A percentile compares a stretch with the other conserved stretches of the same genome.
Conservation (phyloP, 1,140 invertebrate species). For the Drosophila neocordata region DNA sequence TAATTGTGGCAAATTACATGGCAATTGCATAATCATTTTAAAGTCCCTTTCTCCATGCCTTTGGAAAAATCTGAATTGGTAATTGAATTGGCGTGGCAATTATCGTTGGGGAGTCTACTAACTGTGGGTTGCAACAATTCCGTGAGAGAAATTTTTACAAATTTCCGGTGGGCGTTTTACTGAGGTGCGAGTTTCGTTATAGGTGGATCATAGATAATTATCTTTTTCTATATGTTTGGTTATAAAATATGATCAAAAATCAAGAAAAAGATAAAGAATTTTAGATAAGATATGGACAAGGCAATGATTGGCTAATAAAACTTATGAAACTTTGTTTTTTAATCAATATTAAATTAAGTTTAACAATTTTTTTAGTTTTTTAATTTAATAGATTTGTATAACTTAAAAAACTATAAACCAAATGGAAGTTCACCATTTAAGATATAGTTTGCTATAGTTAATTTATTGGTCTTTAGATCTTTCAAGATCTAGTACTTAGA, state of each 20-base stretch:
- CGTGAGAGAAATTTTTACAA: constrained; percentile 56
- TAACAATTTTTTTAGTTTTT: too few species aligned
- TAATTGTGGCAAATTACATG: constrained; percentile 82
- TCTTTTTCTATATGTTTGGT: neutral
- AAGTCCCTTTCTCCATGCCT: neutral
- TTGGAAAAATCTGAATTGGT: constrained; percentile 41
- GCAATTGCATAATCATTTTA: constrained; percentile 73
- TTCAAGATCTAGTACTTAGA: too few species aligned
- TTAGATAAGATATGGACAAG: too few species aligned
- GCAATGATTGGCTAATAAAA: too few species aligned
- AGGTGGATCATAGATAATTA: neutral
- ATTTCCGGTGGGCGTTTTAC: constrained; percentile 43
- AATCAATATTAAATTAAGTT: too few species aligned
- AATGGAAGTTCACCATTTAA: too few species aligned
- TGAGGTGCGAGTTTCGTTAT: neutral
- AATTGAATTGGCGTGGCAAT: constrained; percentile 71
- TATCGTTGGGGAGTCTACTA: constrained; percentile 41
- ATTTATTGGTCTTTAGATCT: too few species aligned
- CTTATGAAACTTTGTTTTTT: too few species aligned
- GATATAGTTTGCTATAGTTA: too few species aligned
- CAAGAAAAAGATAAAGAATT: neutral
- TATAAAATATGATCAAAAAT: neutral
- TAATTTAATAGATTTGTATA: neutral
- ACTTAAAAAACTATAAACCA: neutral
- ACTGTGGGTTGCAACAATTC: neutral